A percentile compares a stretch with the other conserved stretches of the same genome.
These are phyloP conservation scores for Ypsolopha scabrella DNA, from an alignment of 2,888 invertebrate genomes.

Conservation along the genomic window DNA sequence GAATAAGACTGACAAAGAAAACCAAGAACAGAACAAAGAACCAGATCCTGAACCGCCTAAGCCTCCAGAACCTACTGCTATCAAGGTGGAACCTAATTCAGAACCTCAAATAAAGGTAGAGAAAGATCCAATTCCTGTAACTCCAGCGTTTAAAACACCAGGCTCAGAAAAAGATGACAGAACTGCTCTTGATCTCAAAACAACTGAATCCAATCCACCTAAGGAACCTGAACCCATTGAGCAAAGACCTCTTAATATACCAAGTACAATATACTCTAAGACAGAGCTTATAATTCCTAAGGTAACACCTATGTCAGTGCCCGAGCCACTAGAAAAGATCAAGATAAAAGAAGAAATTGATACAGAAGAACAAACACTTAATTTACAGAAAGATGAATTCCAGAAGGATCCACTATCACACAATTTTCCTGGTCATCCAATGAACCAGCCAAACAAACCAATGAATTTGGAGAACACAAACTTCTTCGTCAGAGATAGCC, in stretches of 20 bases:
- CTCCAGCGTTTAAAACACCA: slow-evolving; percentile 31
- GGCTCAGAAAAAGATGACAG: slow-evolving; percentile 47
- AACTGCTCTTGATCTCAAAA: slow-evolving; percentile 49
- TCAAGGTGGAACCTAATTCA: slow-evolving; percentile 38
- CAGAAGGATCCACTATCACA: slow-evolving; percentile 59
- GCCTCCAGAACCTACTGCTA: slow-evolving; percentile 39
- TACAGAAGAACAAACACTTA: slow-evolving; percentile 48
- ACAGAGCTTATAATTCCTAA: slow-evolving; percentile 74
- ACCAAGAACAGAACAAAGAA: slow-evolving; percentile 46
- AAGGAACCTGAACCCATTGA: slow-evolving; percentile 42
- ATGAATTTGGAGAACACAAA: slow-evolving; percentile 59
- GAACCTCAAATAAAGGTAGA: slow-evolving; percentile 46
- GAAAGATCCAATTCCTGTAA: slow-evolving; percentile 39
- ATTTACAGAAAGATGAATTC: slow-evolving; percentile 57
- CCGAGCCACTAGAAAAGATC: slow-evolving; percentile 54
- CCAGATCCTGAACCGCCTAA: slow-evolving; percentile 35
- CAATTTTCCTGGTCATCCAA: slow-evolving; percentile 45
- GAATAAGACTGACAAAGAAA: slow-evolving; percentile 56
- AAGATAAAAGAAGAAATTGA: slow-evolving; percentile 67
- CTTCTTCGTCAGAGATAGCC: slow-evolving; percentile 59
- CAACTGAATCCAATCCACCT: slow-evolving; percentile 35
- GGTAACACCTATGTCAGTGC: slow-evolving; percentile 64
- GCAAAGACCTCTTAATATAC: slow-evolving; percentile 31
- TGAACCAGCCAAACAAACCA: slow-evolving; percentile 48
- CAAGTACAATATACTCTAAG: slow-evolving; percentile 56